Evolutionary conservation across 2,888 invertebrate species (phyloP).

Genomic region (Pterobdella sp.): DNA sequence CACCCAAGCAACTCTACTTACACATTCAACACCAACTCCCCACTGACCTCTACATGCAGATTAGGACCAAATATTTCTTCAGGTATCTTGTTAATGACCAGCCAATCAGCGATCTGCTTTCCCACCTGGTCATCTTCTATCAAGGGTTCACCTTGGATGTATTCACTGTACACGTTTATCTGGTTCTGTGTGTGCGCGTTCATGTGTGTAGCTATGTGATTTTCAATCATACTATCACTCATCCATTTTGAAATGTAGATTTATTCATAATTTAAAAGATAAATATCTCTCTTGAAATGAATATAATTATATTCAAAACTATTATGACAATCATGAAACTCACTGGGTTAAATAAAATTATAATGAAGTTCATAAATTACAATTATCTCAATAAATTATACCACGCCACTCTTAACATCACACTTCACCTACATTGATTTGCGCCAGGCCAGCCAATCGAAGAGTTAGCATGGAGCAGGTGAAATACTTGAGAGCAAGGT

Average conservation of each 20-base stretch:
- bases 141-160: constrained; percentile 77
- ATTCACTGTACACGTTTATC: constrained; percentile 80
- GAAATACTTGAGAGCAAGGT: constrained; percentile 90
- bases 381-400: too few species aligned
- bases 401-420: too few species aligned
- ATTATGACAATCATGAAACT: too few species aligned
- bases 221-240: too few species aligned
- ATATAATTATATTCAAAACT: background rate
- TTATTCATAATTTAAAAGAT: too few species aligned
- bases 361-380: too few species aligned
- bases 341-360: too few species aligned
- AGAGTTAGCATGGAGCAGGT: constrained; percentile 87
- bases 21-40: background rate
- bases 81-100: constrained; percentile 78
- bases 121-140: constrained; percentile 68
- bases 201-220: background rate
- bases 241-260: too few species aligned
- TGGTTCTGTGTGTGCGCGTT: constrained; percentile 54
- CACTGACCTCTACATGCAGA: constrained; percentile 76
- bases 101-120: constrained; percentile 67
- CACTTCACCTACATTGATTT: constrained; percentile 77
- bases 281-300: background rate
- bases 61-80: constrained; percentile 94
- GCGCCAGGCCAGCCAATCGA: constrained; percentile 82
- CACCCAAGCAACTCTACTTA: background rate